Evolutionary conservation across 2,113 vertebrate genomes (phyloP), one percentile per base, ranked within the genome.

Genomic region (Ophiodon elongatus): DNA sequence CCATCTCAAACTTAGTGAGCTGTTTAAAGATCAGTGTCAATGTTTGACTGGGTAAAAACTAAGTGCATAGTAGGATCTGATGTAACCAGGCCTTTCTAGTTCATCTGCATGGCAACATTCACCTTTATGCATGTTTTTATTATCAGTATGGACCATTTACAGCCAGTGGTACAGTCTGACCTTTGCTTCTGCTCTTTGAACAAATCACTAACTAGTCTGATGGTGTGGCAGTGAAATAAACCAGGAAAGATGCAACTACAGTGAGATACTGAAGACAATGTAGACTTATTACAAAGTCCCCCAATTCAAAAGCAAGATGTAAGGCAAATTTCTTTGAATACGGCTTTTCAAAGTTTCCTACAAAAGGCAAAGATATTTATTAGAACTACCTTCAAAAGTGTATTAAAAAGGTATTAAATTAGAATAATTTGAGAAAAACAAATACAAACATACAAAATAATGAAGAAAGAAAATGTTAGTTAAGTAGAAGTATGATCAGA

Each of bases 21-120:
- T 52, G 77, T 76, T 83, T 60, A 47, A 81, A 69, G 41, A 66
- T 13, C 29, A 68, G 31, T 74, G 73, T 39, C 41, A 29, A 80
- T 85, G 66, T 88, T 76, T 83, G 64, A 81, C 47, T 69, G 14
- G 62, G 41, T 88, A 83, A 85, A 86, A 75, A 84, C 50, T 43
- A 33, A 39, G 39, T 74, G 67, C 54, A 57, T 79, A 31, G 52
- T 3, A 52, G 68, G 69, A 60, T 71, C 21, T 33, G 64, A 0
- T 59, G 19, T 35, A 25, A 79, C 25, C 39, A 27, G 23, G 23
- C 25, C 21, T 52, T 33, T 23, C 57, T 19, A 37, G 56, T 60
- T 60, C 8, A 25, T 73, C 59, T 60, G 71, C 45, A 4, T 23
- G 25, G 45, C 2, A 6, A 62, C 60, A 60, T 45, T 65, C 39